Evolutionary conservation across 2,113 vertebrate species (phyloP), one percentile per base, ranked within the genome.

Genomic region (Salvator merianae): DNA sequence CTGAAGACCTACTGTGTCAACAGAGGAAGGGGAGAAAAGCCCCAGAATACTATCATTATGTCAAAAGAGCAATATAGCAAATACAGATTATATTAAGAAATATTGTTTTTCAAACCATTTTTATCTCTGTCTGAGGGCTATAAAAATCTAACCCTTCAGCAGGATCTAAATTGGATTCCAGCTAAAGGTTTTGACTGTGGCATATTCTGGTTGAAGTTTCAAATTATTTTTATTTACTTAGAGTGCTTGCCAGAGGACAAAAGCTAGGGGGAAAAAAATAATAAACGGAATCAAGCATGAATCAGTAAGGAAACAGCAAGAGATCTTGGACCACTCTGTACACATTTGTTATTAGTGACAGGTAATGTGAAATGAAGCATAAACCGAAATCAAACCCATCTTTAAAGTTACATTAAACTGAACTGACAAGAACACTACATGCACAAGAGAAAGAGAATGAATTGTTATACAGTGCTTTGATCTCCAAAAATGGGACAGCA

Each of bases 331-430:
- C 89, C 69, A 86, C 84, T 55, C 80, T 87, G 87, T 86, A 88
- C 84, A 91, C 84, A 93, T 93, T 92, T 83, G 83, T 93, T 94
- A 93, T 83, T 88, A 90, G 90, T 93, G 93, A 94, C 91, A 93
- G 89, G 90, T 87, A 92, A 92, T 89, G 91, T 89, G 91, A 94
- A 93, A 86, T 90, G 84, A 94, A 89, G 87, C 94, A 93, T 88
- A 92, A 82, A 88, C 79, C 90, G 84, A 93, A 95, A 94, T 91
- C 92, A 93, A 93, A 93, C 90, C 82, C 79, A 90, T 93, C 87
- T 93, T 92, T 91, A 92, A 92, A 79, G 79, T 90, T 92, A 87
- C 82, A 83, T 68, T 94, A 93, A 94, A 91, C 89, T 73, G 75
- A 93, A 90, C 82, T 91, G 92, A 94, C 91, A 93, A 81, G 77